Evolutionary conservation across 1,140 invertebrate species (phyloP), one percentile per base, ranked within the genome.

Genomic region (Oscheius sp.): DNA sequence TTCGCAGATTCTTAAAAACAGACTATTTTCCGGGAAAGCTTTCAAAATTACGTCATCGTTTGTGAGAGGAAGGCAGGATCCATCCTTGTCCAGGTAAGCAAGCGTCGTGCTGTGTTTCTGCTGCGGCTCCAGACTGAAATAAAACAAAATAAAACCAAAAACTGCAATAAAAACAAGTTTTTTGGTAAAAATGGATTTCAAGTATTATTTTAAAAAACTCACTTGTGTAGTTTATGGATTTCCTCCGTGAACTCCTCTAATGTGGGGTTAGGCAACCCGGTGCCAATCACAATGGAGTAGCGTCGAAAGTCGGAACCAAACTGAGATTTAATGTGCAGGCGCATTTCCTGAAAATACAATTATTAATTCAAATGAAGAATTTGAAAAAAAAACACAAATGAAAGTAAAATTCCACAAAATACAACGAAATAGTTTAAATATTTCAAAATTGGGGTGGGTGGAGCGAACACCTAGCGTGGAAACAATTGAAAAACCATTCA

Each of bases 41-140:
- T 31, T 26, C 1, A 71, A 36, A 68, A n/a, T 32, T 26, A 71
- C 68, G 65, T 71, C 68, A 38, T 71, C 68, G 65, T 71, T 71
- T 15, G 68, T 36, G 29, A 71, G 34, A 18, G 68, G 68, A 18
- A 71, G 68, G 31, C 34, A 42, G 65, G 45, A 42, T 26, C 68
- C 65, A 36, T 71, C 38, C 28, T n/a, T 35, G 2, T 66, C 32
- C n/a, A 36, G 34, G 68, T 71, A 71, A 29, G 66, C 63, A 2
- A 68, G 18, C 7, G 55, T 55, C 26, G 62, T 13, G 13, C 28
- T 31, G 13, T 68, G 23, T 13, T 20, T 15, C 26, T 28, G 23
- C n/a, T 63, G 46, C n/a, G 28, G 23, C 7, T 31, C 18, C 26
- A 55, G 29, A 3, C n/a, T 68, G 10, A 62, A 28, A 55, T 18